These are phyloP conservation scores for Gadopsis bispinosus DNA, from an alignment of 2,797 vertebrate genomes.

Conservation along the genomic window DNA sequence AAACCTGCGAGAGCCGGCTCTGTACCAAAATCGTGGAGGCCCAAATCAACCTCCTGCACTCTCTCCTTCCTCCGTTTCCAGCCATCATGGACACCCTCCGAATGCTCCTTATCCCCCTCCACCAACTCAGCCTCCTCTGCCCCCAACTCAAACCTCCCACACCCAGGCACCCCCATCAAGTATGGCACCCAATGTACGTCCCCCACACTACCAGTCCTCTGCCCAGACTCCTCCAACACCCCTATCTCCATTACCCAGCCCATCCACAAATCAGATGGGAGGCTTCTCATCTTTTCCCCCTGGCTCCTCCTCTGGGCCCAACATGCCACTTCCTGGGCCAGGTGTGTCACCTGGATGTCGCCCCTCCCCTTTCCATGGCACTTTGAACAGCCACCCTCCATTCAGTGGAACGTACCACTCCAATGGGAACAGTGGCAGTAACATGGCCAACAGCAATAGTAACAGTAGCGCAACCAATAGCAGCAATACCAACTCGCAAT, in stretches of 20 bases:
- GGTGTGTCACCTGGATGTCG: conserved; percentile 83
- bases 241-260: conserved; percentile 85
- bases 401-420: conserved; percentile 85
- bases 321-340: conserved; percentile 77
- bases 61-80: conserved; percentile 84
- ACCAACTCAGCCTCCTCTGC: conserved; percentile 72
- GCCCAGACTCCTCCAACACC: conserved; percentile 85
- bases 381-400: conserved; percentile 84
- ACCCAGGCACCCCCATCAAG: conserved; percentile 74
- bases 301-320: conserved; percentile 76
- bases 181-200: conserved; percentile 75
- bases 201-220: conserved; percentile 82
- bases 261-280: conserved; percentile 84
- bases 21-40: conserved; percentile 83
- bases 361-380: conserved; percentile 82
- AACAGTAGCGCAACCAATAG: conserved; percentile 75
- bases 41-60: conserved; percentile 83
- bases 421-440: conserved; percentile 77
- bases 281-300: conserved; percentile 83
- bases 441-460: conserved; percentile 78
- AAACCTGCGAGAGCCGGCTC: conserved; percentile 79
- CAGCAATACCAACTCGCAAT: conserved; percentile 81
- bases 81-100: conserved; percentile 78
- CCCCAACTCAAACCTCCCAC: conserved; percentile 75
- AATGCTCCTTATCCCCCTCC: conserved; percentile 80